Evolutionary conservation across 2,797 vertebrate species (phyloP), one percentile per base, ranked within the genome.

Genomic region (Trachurus trachurus): DNA sequence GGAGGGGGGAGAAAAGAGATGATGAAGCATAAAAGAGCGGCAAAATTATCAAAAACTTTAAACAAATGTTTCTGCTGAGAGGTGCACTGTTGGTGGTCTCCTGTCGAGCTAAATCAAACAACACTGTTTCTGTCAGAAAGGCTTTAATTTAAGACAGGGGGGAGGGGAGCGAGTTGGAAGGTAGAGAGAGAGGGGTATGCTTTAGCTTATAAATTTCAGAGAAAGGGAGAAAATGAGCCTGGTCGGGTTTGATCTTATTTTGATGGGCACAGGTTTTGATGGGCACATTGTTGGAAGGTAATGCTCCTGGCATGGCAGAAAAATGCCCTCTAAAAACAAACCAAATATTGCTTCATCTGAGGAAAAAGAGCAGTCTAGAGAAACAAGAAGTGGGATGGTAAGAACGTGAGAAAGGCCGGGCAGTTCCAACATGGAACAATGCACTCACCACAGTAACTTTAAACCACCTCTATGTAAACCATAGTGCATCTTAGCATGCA

Each of bases 41-140:
- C 76, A 72, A 89, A 90, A 87, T 83, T 22, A 82, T 85, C 71
- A 90, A 85, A 90, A 92, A 83, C 66, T 83, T 94, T 88, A 92
- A 92, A 94, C 81, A 89, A 94, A 94, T 88, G 80, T 91, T 93
- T 90, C 85, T 88, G 84, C 89, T 81, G 86, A 91, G 85, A 86
- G 80, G 74, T 63, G 71, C 87, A 47, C 90, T 84, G 92, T 92
- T 94, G 94, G 95, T 94, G 95, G 94, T 94, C 94, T 87, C 85
- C 77, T 76, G 85, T 89, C 44, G 60, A 86, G 86, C 62, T 84
- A 87, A 94, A 92, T 91, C 89, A 92, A 91, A 94, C 91, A 90
- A 81, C 70, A 67, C 40, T 11, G 52, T 86, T 93, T 89, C 87
- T 90, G 92, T 94, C 88, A 90, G 80, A 90, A 89, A 76, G 82